Evolutionary conservation across 2,888 invertebrate species (phyloP).

Genomic region (Phanerotoma sp.): DNA sequence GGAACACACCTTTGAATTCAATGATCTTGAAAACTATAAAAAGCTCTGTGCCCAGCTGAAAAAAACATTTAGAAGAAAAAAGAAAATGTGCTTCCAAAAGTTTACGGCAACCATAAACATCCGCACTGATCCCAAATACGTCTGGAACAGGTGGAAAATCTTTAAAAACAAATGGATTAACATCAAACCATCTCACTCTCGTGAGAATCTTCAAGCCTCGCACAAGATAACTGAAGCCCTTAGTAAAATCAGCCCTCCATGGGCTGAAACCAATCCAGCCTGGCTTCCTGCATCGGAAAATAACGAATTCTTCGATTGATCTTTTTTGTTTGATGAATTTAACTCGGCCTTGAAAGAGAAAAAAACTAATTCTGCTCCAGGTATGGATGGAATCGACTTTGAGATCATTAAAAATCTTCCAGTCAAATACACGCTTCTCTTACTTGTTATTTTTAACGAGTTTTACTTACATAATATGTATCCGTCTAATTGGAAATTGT

Average conservation of each 20-base stretch:
- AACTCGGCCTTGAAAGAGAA: constrained; percentile 4
- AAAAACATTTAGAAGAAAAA: constrained; percentile 12
- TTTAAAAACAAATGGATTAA: constrained; percentile 23
- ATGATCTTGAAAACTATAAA: constrained; percentile 14
- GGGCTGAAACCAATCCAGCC: neutral
- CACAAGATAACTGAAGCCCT: constrained; percentile 5
- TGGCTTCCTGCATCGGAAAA: neutral
- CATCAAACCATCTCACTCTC: neutral
- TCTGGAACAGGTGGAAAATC: constrained; percentile 16
- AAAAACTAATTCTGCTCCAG: neutral
- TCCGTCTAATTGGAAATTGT: neutral
- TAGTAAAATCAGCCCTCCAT: constrained; percentile 3
- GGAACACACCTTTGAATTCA: neutral
- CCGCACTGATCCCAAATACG: no score
- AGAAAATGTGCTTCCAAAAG: neutral
- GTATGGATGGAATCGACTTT: neutral
- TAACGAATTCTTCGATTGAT: constrained; percentile 2
- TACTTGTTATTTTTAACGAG: neutral
- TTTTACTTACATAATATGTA: neutral
- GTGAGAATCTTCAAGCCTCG: constrained; percentile 12
- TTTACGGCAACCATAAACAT: constrained; percentile 1
- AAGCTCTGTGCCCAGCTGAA: neutral
- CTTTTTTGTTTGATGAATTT: constrained; percentile 9
- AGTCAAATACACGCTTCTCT: neutral
- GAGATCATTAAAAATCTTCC: neutral